Evolutionary conservation across 2,888 invertebrate genomes (phyloP), one percentile per base, ranked within the genome.

Genomic region (Omphaloscelis lunosa): DNA sequence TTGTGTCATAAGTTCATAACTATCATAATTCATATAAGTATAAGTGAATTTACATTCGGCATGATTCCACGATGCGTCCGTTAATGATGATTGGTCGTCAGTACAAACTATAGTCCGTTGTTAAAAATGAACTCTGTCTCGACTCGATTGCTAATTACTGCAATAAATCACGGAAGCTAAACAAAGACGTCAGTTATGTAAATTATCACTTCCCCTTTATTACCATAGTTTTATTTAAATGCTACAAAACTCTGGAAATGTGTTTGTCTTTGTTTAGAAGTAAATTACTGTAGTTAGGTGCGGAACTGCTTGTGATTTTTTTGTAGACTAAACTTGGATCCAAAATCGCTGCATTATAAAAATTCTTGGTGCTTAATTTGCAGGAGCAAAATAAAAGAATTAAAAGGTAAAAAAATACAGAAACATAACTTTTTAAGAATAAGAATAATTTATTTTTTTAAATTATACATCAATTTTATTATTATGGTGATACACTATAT

Each of bases 141-240:
- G 86, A 82, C 82, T 84, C 77, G 72, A 85, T 87, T 76, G 83
- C 85, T 86, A 90, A 91, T 88, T 81, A 87, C 83, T 81, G 84
- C 85, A 82, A 90, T 91, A 90, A 90, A 94, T 93, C 93, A 93
- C 80, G 80, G 79, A 86, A 90, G 88, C 87, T 86, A 88, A 86
- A 93, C 93, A 93, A 91, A 89, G 91, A 88, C 89, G 90, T 90
- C 89, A 90, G 85, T 86, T 87, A 77, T 84, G 84, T 85, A 84
- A 88, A 86, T 88, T 82, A 86, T 82, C 76, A 76, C 79, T 83
- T 85, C 79, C 76, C 75, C 66, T 83, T 84, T 77, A 85, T 76
- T 71, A 75, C 66, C 77, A 73, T 75, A 71, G 77, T 65, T 82
- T 79, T 75, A 75, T 75, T 79, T 72, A 15, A 63, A 70, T 72